A percentile compares a stretch with the other conserved stretches of the same genome.
phyloP scores from a whole-genome alignment of 92 coral and sea anemone genomes.

The Desmophyllum pertusum region DNA sequence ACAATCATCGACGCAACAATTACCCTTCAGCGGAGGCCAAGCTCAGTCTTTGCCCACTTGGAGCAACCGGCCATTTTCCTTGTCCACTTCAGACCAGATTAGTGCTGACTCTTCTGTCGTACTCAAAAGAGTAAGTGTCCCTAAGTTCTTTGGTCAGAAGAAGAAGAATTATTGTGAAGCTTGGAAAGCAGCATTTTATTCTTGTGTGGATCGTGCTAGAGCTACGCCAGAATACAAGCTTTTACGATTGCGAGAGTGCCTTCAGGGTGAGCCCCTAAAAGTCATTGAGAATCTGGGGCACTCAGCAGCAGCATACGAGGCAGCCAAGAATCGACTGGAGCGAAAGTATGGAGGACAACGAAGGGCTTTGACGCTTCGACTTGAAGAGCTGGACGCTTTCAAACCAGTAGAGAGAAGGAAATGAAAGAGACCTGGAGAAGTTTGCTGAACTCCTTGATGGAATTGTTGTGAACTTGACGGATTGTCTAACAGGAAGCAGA shows the following conservation, averaged over 20 bases:
- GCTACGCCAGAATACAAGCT: slow-evolving; percentile 62
- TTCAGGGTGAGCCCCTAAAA: slow-evolving; percentile 58
- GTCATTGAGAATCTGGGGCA: neutral
- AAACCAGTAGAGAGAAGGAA: slow-evolving; percentile 56
- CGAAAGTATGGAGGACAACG: slow-evolving; percentile 60
- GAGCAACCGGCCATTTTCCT: neutral
- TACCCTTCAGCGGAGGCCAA: no score
- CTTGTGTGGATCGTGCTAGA: neutral
- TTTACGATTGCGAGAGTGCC: slow-evolving; percentile 20
- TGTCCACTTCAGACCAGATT: slow-evolving; percentile 22
- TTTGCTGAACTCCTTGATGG: no score
- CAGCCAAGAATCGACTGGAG: slow-evolving; percentile 60
- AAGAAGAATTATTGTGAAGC: slow-evolving; percentile 54
- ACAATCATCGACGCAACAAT: neutral
- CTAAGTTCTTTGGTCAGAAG: slow-evolving; percentile 46
- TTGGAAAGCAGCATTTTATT: slow-evolving; percentile 45
- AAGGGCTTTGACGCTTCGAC: slow-evolving; percentile 13
- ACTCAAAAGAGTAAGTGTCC: slow-evolving; percentile 37
- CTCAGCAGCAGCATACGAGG: slow-evolving; percentile 63
- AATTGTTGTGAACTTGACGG: slow-evolving; percentile 52
- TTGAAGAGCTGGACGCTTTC: slow-evolving; percentile 64
- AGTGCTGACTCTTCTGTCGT: slow-evolving; percentile 16
- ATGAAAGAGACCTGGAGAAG: no score
- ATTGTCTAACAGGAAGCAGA: slow-evolving; percentile 67
- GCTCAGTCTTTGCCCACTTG: neutral